Conservation (phyloP, 2,888 invertebrate species). For the Tetropium fuscum region DNA sequence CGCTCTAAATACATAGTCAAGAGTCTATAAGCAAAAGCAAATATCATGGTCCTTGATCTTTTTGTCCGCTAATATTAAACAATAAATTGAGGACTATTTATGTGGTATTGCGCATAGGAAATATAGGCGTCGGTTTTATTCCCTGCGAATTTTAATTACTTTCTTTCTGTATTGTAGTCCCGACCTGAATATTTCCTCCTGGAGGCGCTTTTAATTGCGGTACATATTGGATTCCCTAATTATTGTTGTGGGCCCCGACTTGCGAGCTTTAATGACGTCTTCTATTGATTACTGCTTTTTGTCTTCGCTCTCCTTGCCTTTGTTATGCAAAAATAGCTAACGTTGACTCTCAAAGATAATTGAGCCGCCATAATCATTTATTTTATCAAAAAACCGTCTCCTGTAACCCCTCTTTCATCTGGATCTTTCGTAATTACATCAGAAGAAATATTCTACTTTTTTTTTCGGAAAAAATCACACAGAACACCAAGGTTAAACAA, state of each 20-base stretch:
- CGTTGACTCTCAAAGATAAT: constrained; percentile 27
- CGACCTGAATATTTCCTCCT: constrained; percentile 44
- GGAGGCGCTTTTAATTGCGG: constrained; percentile 46
- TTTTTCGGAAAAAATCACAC: too few relatives aligned
- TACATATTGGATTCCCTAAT: constrained; percentile 52
- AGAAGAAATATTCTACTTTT: too few relatives aligned
- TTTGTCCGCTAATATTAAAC: too few relatives aligned
- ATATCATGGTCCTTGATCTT: too few relatives aligned
- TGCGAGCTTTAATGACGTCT: constrained; percentile 47
- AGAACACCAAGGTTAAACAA: too few relatives aligned
- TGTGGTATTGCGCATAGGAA: too few relatives aligned
- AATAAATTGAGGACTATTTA: too few relatives aligned
- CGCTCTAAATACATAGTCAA: too few relatives aligned
- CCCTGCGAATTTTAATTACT: constrained; percentile 31
- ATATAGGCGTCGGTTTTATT: too few relatives aligned
- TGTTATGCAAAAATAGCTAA: constrained; percentile 47
- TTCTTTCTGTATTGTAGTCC: constrained; percentile 26
- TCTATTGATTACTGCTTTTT: constrained; percentile 48
- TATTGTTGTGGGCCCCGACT: constrained; percentile 48
- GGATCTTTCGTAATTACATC: too few relatives aligned
- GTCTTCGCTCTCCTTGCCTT: constrained; percentile 42
- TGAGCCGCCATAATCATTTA: constrained; percentile 29
- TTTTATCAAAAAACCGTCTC: constrained; percentile 21
- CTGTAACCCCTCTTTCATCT: constrained; percentile 2
- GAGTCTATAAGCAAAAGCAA: too few relatives aligned